A percentile compares a stretch with the other conserved stretches of the same genome.
phyloP scores from a whole-genome alignment of 2,113 vertebrate species.

The Hippoglossus stenolepis region DNA sequence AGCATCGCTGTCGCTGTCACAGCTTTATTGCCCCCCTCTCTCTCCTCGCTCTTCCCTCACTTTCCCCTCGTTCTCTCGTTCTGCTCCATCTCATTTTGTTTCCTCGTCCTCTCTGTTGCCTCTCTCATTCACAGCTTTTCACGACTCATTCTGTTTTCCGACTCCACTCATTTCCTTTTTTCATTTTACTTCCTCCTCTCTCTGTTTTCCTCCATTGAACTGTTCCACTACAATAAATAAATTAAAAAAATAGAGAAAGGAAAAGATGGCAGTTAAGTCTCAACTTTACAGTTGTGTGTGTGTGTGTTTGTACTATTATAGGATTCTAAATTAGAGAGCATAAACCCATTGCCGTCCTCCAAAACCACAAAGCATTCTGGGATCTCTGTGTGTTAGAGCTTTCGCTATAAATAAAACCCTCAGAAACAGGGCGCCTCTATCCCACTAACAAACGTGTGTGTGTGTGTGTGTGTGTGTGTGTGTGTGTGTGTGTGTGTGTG shows the following conservation, averaged over 20 bases:
- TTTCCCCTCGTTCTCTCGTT: slow-evolving; percentile 25
- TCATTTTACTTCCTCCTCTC: background rate
- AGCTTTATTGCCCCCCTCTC: slow-evolving; percentile 62
- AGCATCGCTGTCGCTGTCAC: slow-evolving; percentile 75
- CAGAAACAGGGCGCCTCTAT: slow-evolving; percentile 67
- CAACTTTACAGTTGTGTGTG: slow-evolving; percentile 20
- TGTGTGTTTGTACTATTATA: slow-evolving; percentile 56
- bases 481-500: slow-evolving; percentile 34
- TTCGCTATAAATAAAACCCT: slow-evolving; percentile 68
- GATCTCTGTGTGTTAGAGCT: slow-evolving; percentile 69
- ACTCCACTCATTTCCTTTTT: background rate
- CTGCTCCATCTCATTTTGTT: slow-evolving; percentile 8
- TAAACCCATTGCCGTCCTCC: slow-evolving; percentile 62
- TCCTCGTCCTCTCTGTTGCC: slow-evolving; percentile 10
- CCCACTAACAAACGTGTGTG: slow-evolving; percentile 46
- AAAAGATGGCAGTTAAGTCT: slow-evolving; percentile 29
- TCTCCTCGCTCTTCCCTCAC: slow-evolving; percentile 6
- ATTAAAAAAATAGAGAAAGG: slow-evolving; percentile 10
- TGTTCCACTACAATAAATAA: slow-evolving; percentile 27
- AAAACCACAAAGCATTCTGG: slow-evolving; percentile 80
- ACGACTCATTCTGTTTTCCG: slow-evolving; percentile 24
- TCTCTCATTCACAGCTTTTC: slow-evolving; percentile 46
- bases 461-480: slow-evolving; percentile 40
- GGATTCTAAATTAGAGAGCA: slow-evolving; percentile 81
- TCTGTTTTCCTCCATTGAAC: background rate